These are phyloP conservation scores for Myripristis murdjan DNA, from an alignment of 2,797 vertebrate species.

Conservation along the genomic window DNA sequence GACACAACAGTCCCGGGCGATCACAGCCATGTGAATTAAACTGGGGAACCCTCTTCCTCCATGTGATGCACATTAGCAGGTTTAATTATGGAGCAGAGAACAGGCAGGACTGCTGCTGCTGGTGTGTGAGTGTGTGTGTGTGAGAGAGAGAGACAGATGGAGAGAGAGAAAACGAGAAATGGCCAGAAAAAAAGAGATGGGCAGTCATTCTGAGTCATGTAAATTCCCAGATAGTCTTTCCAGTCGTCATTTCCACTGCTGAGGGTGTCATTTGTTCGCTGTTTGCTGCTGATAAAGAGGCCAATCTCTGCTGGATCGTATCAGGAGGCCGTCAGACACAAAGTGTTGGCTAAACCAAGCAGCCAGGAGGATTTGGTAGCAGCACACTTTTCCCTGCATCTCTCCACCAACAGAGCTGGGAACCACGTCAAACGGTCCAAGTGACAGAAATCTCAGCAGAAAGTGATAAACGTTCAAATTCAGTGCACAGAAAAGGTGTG, in stretches of 20 bases:
- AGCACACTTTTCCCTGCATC: constrained; percentile 26
- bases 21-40: constrained; percentile 32
- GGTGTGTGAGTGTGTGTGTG: constrained; percentile 21
- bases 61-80: constrained; percentile 48
- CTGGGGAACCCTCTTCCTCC: constrained; percentile 35
- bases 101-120: constrained; percentile 36
- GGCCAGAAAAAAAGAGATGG: constrained; percentile 15
- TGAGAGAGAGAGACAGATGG: too few species aligned
- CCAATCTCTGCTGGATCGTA: constrained; percentile 71
- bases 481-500: constrained; percentile 43
- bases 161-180: neutral
- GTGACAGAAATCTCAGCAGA: constrained; percentile 25
- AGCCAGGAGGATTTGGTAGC: constrained; percentile 41
- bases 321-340: constrained; percentile 70
- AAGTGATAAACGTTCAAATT: constrained; percentile 28
- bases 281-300: constrained; percentile 77
- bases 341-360: constrained; percentile 42
- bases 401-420: neutral
- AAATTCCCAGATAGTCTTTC: constrained; percentile 60
- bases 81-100: constrained; percentile 47
- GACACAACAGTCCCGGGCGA: constrained; percentile 34
- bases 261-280: constrained; percentile 72
- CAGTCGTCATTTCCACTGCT: constrained; percentile 64
- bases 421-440: neutral
- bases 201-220: constrained; percentile 57